Conservation (phyloP, 2,888 invertebrate species). For the Polymixis flavicincta region DNA sequence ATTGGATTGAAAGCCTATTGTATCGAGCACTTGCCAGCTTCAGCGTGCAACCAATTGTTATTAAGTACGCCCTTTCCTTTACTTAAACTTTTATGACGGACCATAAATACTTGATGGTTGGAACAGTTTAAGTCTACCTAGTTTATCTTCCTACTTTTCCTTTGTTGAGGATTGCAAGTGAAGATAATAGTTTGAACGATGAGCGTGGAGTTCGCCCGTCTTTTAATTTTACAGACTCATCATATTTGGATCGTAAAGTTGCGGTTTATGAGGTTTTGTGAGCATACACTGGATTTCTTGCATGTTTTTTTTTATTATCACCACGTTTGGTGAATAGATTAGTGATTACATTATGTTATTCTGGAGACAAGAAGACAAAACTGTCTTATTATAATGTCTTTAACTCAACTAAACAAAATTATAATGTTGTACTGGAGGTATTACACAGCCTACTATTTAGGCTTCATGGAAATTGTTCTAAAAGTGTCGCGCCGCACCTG, state of each 20-base stretch:
- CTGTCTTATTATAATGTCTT: neutral
- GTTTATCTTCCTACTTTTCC: constrained; percentile 34
- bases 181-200: constrained; percentile 38
- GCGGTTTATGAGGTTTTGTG: constrained; percentile 8
- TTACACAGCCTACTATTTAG: neutral
- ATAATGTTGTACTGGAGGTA: no score
- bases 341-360: neutral
- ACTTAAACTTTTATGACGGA: constrained; percentile 57
- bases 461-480: no score
- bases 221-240: constrained; percentile 39
- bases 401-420: neutral
- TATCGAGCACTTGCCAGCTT: constrained; percentile 30
- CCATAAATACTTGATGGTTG: constrained; percentile 53
- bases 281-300: neutral
- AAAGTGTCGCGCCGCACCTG: no score
- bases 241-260: constrained; percentile 10
- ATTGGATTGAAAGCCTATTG: constrained; percentile 43
- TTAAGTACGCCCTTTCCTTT: constrained; percentile 51
- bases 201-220: constrained; percentile 9
- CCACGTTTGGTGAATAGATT: neutral
- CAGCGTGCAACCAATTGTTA: constrained; percentile 36
- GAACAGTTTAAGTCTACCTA: constrained; percentile 39
- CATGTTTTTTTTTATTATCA: neutral
- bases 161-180: constrained; percentile 34
- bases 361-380: no score